These are phyloP conservation scores for Eumerus sabulonum DNA, from an alignment of 2,888 invertebrate genomes.

Conservation along the genomic window DNA sequence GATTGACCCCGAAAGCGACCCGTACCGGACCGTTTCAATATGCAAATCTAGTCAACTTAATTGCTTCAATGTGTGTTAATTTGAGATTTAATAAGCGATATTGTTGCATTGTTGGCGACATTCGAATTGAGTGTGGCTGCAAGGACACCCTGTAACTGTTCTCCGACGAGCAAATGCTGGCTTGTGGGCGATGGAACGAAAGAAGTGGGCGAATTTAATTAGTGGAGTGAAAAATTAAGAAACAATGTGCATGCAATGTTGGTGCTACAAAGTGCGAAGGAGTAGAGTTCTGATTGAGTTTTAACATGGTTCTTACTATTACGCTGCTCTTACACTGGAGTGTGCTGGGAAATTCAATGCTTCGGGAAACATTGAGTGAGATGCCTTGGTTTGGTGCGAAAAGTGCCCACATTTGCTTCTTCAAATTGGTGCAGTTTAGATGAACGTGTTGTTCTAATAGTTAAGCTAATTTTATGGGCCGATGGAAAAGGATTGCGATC, in stretches of 20 bases:
- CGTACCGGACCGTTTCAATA: conserved; percentile 42
- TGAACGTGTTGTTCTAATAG: no score
- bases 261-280: conserved; percentile 55
- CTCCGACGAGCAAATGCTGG: not conserved
- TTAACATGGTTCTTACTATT: conserved; percentile 49
- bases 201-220: conserved; percentile 63
- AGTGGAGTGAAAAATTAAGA: conserved; percentile 62
- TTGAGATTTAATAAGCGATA: conserved; percentile 66
- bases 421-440: no score
- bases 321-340: conserved; percentile 47
- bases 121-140: conserved; percentile 38
- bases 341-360: conserved; percentile 43
- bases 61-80: conserved; percentile 68
- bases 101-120: conserved; percentile 67
- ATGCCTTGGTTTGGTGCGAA: conserved; percentile 4
- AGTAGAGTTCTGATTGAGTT: conserved; percentile 55
- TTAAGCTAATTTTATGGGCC: no score
- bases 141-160: conserved; percentile 35
- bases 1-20: conserved; percentile 50
- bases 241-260: conserved; percentile 63
- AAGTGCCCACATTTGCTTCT: no score
- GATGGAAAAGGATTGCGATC: no score
- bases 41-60: conserved; percentile 63
- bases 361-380: conserved; percentile 34
- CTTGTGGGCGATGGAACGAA: conserved; percentile 3